Conservation (phyloP, 92 coral and sea anemone species). For the Zoanthus gigantus region DNA sequence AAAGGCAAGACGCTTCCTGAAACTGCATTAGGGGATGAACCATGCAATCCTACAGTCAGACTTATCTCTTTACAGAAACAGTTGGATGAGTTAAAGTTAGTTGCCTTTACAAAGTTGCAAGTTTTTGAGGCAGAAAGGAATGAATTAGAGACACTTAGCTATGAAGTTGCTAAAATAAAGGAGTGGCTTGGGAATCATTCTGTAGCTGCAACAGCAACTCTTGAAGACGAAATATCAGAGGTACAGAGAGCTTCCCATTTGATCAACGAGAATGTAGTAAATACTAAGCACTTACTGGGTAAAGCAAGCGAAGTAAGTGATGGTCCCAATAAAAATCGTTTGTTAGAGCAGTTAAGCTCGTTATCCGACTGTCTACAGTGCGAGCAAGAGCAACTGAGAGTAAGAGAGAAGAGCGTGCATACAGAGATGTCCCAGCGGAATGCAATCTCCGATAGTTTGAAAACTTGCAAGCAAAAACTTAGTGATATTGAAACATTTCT, state of each 20-base stretch:
- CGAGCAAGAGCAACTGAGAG: constrained; percentile 10
- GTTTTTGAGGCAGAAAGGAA: constrained; percentile 64
- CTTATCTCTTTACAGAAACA: constrained; percentile 60
- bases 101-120: constrained; percentile 52
- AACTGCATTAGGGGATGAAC: constrained; percentile 69
- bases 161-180: constrained; percentile 50
- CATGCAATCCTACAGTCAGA: constrained; percentile 65
- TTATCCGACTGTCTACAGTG: neutral
- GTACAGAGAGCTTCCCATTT: constrained; percentile 32
- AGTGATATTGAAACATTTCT: constrained; percentile 26
- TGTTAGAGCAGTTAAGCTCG: constrained; percentile 8
- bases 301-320: constrained; percentile 36
- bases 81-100: constrained; percentile 62
- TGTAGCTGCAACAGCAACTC: neutral
- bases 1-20: constrained; percentile 62
- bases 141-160: constrained; percentile 16
- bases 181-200: constrained; percentile 49
- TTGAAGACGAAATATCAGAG: constrained; percentile 48
- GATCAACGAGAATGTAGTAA: constrained; percentile 38
- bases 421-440: constrained; percentile 10
- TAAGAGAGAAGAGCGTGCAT: neutral
- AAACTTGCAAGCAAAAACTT: constrained; percentile 33
- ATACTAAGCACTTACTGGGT: constrained; percentile 21
- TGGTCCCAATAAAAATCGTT: constrained; percentile 29
- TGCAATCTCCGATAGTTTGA: neutral